Conservation (phyloP, 2,113 vertebrate genomes). For the Myiozetetes cayanensis region DNA sequence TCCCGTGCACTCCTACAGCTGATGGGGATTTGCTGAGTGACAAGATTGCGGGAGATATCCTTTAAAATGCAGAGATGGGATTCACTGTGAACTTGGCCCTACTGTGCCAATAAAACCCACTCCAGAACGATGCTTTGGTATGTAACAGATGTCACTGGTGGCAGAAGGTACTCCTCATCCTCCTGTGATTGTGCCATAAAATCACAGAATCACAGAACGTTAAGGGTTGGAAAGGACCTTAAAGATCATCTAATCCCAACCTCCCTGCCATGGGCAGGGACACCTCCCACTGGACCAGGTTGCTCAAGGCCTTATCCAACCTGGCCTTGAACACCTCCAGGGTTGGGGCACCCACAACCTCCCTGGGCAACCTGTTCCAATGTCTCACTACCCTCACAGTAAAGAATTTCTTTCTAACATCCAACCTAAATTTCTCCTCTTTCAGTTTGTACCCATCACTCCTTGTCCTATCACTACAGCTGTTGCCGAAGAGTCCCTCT, state of each 20-base stretch:
- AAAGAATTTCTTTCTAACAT: neutral
- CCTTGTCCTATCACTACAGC: too few relatives aligned
- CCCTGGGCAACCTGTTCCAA: neutral
- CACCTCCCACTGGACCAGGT: neutral
- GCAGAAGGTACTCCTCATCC: neutral
- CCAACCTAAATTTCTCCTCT: neutral
- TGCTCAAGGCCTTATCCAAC: neutral
- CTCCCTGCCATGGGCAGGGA: neutral
- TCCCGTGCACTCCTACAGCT: fast-evolving
- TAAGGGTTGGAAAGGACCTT: neutral
- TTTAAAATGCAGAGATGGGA: neutral
- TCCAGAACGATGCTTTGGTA: neutral
- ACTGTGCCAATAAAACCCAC: neutral
- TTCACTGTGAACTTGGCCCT: neutral
- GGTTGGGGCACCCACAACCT: neutral
- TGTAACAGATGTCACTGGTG: too few relatives aligned
- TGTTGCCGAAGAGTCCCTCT: fast-evolving
- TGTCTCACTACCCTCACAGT: neutral
- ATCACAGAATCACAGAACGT: neutral
- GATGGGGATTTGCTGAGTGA: neutral
- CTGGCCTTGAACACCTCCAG: neutral
- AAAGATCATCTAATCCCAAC: neutral
- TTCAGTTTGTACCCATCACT: neutral
- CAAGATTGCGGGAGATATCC: neutral
- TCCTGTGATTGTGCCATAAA: neutral